Percentiles rank a stretch among this genome's conserved stretches.
phyloP scores from a whole-genome alignment of 2,888 invertebrate genomes.

The Thymelicus acteon region DNA sequence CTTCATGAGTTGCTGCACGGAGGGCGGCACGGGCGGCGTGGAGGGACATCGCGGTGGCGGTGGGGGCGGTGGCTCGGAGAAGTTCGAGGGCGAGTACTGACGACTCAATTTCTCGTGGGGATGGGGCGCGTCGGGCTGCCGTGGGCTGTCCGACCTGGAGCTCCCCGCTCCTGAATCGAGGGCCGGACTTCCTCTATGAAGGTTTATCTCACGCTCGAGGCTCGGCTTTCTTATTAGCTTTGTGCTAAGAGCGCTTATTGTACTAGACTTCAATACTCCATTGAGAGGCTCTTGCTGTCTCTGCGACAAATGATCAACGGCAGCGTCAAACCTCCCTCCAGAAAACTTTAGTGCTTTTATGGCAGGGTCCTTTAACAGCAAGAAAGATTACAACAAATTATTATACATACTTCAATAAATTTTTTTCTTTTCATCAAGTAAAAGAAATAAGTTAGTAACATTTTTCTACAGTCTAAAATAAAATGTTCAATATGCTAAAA shows the following conservation, averaged over 20 bases:
- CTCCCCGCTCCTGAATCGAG: constrained; percentile 95
- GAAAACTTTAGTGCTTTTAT: constrained; percentile 88
- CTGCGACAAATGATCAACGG: constrained; percentile 86
- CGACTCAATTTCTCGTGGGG: constrained; percentile 87
- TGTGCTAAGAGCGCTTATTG: constrained; percentile 85
- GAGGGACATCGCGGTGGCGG: constrained; percentile 90
- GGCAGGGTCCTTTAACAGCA: constrained; percentile 85
- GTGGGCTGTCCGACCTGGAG: constrained; percentile 95
- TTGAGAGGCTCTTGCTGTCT: constrained; percentile 86
- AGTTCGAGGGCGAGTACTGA: constrained; percentile 89
- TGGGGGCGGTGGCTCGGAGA: constrained; percentile 88
- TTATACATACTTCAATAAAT: no score
- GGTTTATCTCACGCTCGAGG: constrained; percentile 91
- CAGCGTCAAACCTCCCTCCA: constrained; percentile 89
- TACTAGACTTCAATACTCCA: constrained; percentile 80
- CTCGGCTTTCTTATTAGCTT: constrained; percentile 95
- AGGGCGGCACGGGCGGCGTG: constrained; percentile 87
- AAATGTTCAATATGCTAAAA: no score
- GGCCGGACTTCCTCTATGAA: constrained; percentile 93
- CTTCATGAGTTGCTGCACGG: constrained; percentile 83
- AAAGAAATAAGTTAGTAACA: no score
- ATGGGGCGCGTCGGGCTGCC: constrained; percentile 86
- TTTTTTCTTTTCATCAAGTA: no score
- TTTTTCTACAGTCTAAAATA: no score
- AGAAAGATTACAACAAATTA: neutral